A percentile compares a stretch with the other conserved stretches of the same genome.
phyloP scores from a whole-genome alignment of 2,888 invertebrate genomes.

The Steinernema hermaphroditum region DNA sequence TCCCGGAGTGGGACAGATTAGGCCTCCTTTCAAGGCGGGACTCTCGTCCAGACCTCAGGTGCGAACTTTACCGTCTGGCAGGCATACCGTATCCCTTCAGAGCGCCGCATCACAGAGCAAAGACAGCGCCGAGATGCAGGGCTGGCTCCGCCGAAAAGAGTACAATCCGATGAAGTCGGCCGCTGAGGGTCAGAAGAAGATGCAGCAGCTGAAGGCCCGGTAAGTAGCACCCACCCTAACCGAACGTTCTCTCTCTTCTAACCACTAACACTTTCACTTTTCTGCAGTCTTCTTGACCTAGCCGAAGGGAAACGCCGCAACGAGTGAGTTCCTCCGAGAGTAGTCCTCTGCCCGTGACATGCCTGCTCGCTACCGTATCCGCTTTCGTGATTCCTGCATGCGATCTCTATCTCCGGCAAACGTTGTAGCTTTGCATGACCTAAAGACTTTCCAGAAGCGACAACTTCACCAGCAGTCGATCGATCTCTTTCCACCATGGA shows the following conservation, averaged over 20 bases:
- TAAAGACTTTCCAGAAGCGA: conserved; percentile 46
- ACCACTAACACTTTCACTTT: conserved; percentile 18
- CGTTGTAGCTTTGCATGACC: not conserved
- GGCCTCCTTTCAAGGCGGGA: conserved; percentile 51
- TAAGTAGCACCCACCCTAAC: conserved; percentile 12
- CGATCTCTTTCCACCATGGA: conserved; percentile 57
- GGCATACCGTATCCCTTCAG: conserved; percentile 26
- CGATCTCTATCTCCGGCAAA: not conserved
- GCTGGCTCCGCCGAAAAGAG: conserved; percentile 91
- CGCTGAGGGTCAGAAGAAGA: conserved; percentile 69
- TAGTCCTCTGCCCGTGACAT: not conserved
- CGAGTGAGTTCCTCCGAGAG: conserved; percentile 4
- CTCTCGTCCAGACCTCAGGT: conserved; percentile 32
- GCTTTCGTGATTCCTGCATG: not conserved
- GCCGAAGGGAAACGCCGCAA: conserved; percentile 1
- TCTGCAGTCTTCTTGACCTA: conserved; percentile 7
- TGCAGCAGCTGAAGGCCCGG: conserved; percentile 53
- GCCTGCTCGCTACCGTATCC: conserved; percentile 13
- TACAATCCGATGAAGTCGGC: conserved; percentile 94
- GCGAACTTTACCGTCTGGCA: not conserved
- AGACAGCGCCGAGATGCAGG: conserved; percentile 84
- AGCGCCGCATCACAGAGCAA: conserved; percentile 3
- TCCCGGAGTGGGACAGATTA: conserved; percentile 34
- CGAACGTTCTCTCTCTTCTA: not conserved
- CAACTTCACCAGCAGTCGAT: conserved; percentile 56